Evolutionary conservation across 1,140 invertebrate genomes (phyloP).

Genomic region (Protaetia brevitarsis): DNA sequence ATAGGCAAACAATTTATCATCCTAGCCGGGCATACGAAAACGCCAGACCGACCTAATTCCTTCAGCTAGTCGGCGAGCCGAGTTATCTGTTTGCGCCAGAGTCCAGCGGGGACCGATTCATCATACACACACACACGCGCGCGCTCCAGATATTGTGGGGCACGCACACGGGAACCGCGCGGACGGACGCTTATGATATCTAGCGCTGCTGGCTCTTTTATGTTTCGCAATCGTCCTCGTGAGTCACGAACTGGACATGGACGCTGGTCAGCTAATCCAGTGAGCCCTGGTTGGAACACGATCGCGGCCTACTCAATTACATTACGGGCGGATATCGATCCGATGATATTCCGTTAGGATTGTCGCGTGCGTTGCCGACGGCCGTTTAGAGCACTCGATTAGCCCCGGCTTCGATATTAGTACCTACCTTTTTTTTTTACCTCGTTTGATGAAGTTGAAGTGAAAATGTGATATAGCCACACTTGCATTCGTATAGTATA

Average conservation of each 20-base stretch:
- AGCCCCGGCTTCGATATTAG: no score
- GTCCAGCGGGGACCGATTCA: no score
- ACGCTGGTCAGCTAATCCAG: conserved; percentile 36
- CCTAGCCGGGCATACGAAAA: background rate
- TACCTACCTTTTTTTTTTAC: background rate
- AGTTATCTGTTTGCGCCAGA: no score
- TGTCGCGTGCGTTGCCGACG: background rate
- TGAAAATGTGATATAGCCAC: no score
- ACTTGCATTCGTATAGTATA: no score
- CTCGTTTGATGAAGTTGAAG: background rate
- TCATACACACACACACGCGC: no score
- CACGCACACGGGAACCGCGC: no score
- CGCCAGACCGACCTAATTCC: background rate
- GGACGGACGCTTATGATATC: no score
- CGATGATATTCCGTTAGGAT: background rate
- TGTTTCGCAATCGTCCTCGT: conserved; percentile 7
- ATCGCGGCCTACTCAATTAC: conserved; percentile 24
- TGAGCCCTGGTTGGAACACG: conserved; percentile 29
- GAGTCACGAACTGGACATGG: conserved; percentile 26
- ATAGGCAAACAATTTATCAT: background rate
- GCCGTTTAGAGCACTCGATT: conserved; percentile 8
- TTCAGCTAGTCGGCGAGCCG: background rate
- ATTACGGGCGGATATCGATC: conserved; percentile 26
- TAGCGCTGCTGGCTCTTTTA: background rate
- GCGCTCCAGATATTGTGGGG: no score